These are phyloP conservation scores for Stegana nigrithorax DNA, from an alignment of 2,888 invertebrate genomes.

Conservation along the genomic window DNA sequence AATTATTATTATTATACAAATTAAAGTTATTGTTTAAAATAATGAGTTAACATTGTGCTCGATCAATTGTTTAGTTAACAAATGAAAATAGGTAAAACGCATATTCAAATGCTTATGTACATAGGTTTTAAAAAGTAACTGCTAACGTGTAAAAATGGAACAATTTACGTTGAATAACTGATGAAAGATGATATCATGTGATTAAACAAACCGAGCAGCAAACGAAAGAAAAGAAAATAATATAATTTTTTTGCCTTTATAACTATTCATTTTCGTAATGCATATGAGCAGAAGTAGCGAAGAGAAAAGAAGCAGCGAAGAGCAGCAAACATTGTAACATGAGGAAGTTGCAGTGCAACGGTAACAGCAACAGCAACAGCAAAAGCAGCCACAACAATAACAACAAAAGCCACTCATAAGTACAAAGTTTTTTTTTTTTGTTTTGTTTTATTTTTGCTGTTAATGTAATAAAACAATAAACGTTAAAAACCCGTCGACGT, in stretches of 20 bases:
- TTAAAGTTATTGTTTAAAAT: no score
- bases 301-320: neutral
- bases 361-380: neutral
- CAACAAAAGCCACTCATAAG: no score
- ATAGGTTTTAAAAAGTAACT: no score
- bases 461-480: slow-evolving; percentile 12
- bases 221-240: neutral
- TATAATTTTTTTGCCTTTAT: neutral
- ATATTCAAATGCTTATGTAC: neutral
- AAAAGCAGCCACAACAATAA: neutral
- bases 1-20: no score
- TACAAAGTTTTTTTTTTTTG: no score
- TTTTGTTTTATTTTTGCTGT: no score
- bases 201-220: neutral
- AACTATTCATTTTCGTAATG: slow-evolving; percentile 5
- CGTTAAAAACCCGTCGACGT: neutral
- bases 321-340: slow-evolving; percentile 6
- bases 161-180: slow-evolving; percentile 15
- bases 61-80: no score
- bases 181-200: slow-evolving; percentile 8
- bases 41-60: no score
- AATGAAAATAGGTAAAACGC: neutral
- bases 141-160: neutral
- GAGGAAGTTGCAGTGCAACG: slow-evolving; percentile 20
- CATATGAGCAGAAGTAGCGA: neutral